Evolutionary conservation across 2,888 invertebrate species (phyloP), one percentile per base, ranked within the genome.

Genomic region (Acrobasis consociella): DNA sequence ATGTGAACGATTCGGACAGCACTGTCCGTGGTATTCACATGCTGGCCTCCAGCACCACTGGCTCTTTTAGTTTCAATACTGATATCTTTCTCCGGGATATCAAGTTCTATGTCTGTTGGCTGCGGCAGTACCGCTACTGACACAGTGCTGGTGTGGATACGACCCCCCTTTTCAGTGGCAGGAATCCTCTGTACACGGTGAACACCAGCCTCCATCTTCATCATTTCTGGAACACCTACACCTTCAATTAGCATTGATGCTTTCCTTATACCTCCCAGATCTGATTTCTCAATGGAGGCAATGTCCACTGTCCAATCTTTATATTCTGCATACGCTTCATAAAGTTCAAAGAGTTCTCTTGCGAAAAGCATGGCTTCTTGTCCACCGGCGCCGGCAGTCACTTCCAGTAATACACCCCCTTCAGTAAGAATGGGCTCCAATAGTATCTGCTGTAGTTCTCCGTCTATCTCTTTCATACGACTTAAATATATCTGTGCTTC

Each of bases 311-410:
- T 78, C 96, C 96, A 97, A 22, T 93, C 93, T 77, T 95, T 96
- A 79, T 94, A 94, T 1, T 92, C 78, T 0, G 96, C 94, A 83
- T 96, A 97, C 49, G 94, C 94, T 49, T 89, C 86, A 77, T 99
- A 99, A 96, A 99, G 96, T 13, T 96, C 91, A 68, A 96, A 95
- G 0, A 99, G 86, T 78, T 99, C 97, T 66, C 94, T 93, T 0
- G 97, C 96, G 85, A 99, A 99, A 2, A 99, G 87, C 98, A 98
- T 99, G 0, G 99, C 97, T 87, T 99, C 99, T 78, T 98, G 97
- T 0, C 99, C 99, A 0, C 99, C 99, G 0, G 98, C 98, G 0
- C 99, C 99, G 0, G 98, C 95, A 17, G 94, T 94, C 7, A 99
- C 94, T 90, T 99, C 99, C 53, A 99, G 77, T 58, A 97, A 67